Percentiles rank a stretch among this genome's conserved stretches.
Evolutionary conservation across 2,113 vertebrate species (phyloP).

Genomic region (Apteryx owenii): DNA sequence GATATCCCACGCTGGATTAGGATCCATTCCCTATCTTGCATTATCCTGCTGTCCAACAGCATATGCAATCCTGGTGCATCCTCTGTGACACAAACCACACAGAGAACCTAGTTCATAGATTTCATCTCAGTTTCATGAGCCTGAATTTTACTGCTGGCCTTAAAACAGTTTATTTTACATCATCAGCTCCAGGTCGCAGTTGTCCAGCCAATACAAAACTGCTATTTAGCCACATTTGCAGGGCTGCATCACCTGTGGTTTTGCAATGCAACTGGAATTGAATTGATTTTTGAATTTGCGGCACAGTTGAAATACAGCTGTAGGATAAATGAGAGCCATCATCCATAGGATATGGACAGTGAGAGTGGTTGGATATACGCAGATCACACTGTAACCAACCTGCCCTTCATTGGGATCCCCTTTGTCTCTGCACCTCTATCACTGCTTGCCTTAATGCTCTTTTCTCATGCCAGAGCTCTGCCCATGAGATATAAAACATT

Average conservation of each 20-base stretch:
- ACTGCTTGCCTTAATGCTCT: neutral
- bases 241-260: neutral
- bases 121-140: neutral
- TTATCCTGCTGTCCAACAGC: neutral
- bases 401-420: neutral
- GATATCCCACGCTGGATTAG: no score
- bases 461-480: neutral
- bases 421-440: neutral
- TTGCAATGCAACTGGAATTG: neutral
- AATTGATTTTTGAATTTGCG: neutral
- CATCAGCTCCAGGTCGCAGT: neutral
- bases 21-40: no score
- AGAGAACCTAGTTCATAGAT: neutral
- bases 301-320: neutral
- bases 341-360: neutral
- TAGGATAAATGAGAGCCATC: neutral
- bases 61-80: neutral
- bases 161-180: neutral
- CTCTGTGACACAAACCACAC: neutral
- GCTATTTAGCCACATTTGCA: neutral
- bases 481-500: no score
- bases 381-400: fast-evolving
- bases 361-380: neutral
- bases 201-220: neutral
- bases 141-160: neutral